phyloP scores from a whole-genome alignment of 92 coral and sea anemone species.

The Zoanthus solanderi region DNA sequence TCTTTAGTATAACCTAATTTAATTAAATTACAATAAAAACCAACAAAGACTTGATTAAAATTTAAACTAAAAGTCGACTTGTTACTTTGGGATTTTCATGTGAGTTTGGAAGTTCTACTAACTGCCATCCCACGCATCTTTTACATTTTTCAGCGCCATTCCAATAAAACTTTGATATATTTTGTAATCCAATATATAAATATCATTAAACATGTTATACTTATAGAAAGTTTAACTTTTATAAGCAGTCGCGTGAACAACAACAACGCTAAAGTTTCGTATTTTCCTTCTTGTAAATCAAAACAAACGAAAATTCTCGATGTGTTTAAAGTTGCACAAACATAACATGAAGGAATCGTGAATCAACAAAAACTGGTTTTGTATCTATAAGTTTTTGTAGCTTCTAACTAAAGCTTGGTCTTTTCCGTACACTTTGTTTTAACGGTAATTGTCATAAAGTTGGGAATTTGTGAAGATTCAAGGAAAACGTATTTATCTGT shows the following conservation, averaged over 20 bases:
- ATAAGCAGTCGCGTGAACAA: background rate
- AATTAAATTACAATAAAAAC: slow-evolving; percentile 48
- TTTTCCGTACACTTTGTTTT: background rate
- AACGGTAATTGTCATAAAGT: background rate
- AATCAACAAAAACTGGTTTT: background rate
- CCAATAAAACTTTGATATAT: background rate
- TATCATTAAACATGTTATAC: background rate
- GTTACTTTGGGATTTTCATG: slow-evolving; percentile 20
- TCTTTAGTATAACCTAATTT: slow-evolving; percentile 49
- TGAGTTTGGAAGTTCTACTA: slow-evolving; percentile 13
- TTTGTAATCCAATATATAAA: background rate
- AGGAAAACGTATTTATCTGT: background rate
- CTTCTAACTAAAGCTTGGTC: background rate
- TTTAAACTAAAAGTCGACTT: slow-evolving; percentile 16
- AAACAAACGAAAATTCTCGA: background rate
- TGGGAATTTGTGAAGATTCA: background rate
- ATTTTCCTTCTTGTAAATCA: background rate
- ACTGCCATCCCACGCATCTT: slow-evolving; percentile 26
- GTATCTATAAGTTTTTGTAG: background rate
- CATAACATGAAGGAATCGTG: background rate
- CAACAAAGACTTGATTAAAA: slow-evolving; percentile 46
- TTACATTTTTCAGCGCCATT: background rate
- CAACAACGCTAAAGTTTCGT: background rate
- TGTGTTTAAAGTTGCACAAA: slow-evolving; percentile 14
- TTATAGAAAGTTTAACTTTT: background rate